Conservation (phyloP, 2,888 invertebrate species). For the Thereva unica region DNA sequence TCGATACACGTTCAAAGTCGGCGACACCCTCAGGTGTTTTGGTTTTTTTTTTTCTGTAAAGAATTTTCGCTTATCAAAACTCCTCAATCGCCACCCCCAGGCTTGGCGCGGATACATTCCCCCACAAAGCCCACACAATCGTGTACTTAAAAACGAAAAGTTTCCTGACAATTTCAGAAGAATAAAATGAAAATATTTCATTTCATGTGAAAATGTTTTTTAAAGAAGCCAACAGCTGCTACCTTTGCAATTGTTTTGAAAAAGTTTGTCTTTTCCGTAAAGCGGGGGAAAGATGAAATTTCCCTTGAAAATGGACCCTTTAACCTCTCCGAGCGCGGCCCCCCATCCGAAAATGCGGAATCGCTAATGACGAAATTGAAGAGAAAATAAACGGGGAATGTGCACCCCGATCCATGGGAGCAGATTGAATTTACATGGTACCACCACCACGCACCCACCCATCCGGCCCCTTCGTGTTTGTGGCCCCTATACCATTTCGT, state of each 20-base stretch:
- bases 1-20: too few species aligned
- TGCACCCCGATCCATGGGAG: background rate
- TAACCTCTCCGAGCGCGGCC: too few species aligned
- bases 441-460: too few species aligned
- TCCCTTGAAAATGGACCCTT: background rate
- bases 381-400: constrained; percentile 9
- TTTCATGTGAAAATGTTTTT: constrained; percentile 22
- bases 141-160: background rate
- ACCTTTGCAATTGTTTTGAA: background rate
- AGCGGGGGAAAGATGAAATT: background rate
- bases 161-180: constrained; percentile 19
- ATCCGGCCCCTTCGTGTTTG: too few species aligned
- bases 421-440: constrained; percentile 16
- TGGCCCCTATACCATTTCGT: too few species aligned
- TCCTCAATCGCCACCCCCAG: too few species aligned
- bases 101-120: too few species aligned
- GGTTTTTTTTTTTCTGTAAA: too few species aligned
- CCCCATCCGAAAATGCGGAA: too few species aligned
- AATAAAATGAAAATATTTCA: constrained; percentile 7
- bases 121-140: too few species aligned
- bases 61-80: too few species aligned
- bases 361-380: constrained; percentile 25
- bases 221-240: constrained; percentile 9
- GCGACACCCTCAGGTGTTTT: too few species aligned
- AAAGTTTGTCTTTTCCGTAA: background rate